phyloP scores from a whole-genome alignment of 2,113 vertebrate species.

The Argyrosomus japonicus region DNA sequence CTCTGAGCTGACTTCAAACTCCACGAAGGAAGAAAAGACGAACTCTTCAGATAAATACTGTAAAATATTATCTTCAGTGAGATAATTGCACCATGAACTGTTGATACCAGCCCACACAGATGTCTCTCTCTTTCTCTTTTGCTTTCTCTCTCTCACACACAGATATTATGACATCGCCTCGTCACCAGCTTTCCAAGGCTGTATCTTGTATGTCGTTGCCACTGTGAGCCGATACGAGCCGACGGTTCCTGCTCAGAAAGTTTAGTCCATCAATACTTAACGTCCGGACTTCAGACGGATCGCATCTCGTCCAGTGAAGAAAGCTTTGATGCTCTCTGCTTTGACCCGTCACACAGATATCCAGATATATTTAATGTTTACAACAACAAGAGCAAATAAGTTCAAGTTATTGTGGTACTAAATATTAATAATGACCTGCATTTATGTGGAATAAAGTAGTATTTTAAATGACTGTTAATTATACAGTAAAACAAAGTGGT shows the following conservation, averaged over 20 bases:
- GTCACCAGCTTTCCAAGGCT: conserved; percentile 5
- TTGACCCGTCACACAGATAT: background rate
- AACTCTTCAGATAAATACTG: background rate
- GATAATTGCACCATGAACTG: conserved; percentile 3
- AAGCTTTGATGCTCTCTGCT: background rate
- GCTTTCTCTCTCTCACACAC: conserved; percentile 12
- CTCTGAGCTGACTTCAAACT: background rate
- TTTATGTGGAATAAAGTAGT: too few species aligned
- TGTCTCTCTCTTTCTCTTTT: background rate
- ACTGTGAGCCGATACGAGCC: conserved; percentile 50
- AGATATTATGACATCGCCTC: conserved; percentile 10
- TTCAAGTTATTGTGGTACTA: background rate
- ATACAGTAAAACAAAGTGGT: too few species aligned
- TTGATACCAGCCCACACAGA: conserved; percentile 8
- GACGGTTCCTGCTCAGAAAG: conserved; percentile 4
- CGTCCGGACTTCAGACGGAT: conserved; percentile 40
- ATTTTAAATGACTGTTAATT: too few species aligned
- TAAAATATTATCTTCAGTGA: background rate
- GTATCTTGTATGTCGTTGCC: conserved; percentile 45
- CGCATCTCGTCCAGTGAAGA: conserved; percentile 8
- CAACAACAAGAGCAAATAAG: background rate
- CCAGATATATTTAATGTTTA: background rate
- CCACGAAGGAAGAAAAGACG: background rate
- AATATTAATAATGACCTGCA: too few species aligned
- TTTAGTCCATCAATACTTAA: conserved; percentile 53